Conservation (phyloP, 2,888 invertebrate genomes). For the Cephus nigrinus region DNA sequence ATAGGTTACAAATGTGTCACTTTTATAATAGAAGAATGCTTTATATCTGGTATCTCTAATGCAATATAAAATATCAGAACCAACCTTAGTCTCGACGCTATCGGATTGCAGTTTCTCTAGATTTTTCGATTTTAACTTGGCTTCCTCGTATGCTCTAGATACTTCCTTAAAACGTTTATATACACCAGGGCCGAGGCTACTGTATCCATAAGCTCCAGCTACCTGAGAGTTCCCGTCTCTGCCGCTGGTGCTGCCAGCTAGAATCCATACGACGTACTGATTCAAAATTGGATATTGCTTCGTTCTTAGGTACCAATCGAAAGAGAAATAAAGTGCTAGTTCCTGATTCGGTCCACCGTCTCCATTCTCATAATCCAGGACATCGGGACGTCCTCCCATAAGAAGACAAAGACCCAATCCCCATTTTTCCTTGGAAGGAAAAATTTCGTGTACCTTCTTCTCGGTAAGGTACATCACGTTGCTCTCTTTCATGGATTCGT, state of each 20-base stretch:
- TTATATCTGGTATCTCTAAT: background rate
- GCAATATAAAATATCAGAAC: background rate
- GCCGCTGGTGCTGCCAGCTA: conserved; percentile 45
- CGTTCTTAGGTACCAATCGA: conserved; percentile 56
- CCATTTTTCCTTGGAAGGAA: conserved; percentile 50
- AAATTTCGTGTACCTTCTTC: conserved; percentile 41
- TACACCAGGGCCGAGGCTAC: conserved; percentile 40
- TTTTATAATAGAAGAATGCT: background rate
- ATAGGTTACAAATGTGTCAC: background rate
- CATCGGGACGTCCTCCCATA: conserved; percentile 74
- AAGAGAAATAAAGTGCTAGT: conserved; percentile 68
- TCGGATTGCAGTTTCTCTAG: conserved; percentile 11
- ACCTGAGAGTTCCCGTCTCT: conserved; percentile 45
- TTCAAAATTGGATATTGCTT: conserved; percentile 47
- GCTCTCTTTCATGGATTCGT: conserved; percentile 40
- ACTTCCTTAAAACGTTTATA: conserved; percentile 37
- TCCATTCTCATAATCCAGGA: conserved; percentile 67
- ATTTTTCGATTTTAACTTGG: conserved; percentile 27
- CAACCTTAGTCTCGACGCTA: conserved; percentile 10
- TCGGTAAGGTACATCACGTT: conserved; percentile 43
- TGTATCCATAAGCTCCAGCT: conserved; percentile 50
- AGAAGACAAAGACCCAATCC: conserved; percentile 67
- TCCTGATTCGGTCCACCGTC: conserved; percentile 76
- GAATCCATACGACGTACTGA: conserved; percentile 51
- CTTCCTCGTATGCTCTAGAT: conserved; percentile 14